These are phyloP conservation scores for Rhinogobius similis DNA, from an alignment of 2,113 vertebrate genomes.

Conservation along the genomic window DNA sequence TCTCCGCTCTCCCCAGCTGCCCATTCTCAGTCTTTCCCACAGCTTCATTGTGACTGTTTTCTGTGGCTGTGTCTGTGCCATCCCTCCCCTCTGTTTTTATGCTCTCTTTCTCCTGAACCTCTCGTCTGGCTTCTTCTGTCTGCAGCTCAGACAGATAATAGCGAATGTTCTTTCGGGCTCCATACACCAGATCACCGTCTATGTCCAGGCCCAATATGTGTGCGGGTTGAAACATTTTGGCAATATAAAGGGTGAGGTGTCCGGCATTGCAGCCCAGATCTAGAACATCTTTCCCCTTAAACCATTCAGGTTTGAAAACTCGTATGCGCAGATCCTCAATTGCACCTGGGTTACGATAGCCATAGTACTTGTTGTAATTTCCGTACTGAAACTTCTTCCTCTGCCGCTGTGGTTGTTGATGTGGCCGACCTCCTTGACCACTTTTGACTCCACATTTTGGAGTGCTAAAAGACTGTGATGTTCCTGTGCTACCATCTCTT, in stretches of 20 bases:
- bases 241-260: constrained; percentile 87
- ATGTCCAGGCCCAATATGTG: constrained; percentile 90
- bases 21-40: constrained; percentile 45
- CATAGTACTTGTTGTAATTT: constrained; percentile 93
- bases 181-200: constrained; percentile 81
- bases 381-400: constrained; percentile 87
- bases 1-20: constrained; percentile 33
- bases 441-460: constrained; percentile 53
- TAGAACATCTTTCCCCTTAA: constrained; percentile 84
- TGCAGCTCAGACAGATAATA: constrained; percentile 88
- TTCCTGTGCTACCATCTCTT: constrained; percentile 22
- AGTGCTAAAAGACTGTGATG: constrained; percentile 57
- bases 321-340: constrained; percentile 83
- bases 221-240: constrained; percentile 82
- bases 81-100: constrained; percentile 37
- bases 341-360: constrained; percentile 86
- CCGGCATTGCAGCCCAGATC: constrained; percentile 93
- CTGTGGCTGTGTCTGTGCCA: constrained; percentile 22
- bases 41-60: constrained; percentile 33
- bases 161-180: constrained; percentile 88
- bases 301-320: constrained; percentile 86
- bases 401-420: constrained; percentile 56
- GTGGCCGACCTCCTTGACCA: constrained; percentile 44
- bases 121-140: constrained; percentile 67
- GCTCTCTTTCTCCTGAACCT: constrained; percentile 32